Evolutionary conservation across 1,140 invertebrate genomes (phyloP), one percentile per base, ranked within the genome.

Genomic region (Maniola jurtina): DNA sequence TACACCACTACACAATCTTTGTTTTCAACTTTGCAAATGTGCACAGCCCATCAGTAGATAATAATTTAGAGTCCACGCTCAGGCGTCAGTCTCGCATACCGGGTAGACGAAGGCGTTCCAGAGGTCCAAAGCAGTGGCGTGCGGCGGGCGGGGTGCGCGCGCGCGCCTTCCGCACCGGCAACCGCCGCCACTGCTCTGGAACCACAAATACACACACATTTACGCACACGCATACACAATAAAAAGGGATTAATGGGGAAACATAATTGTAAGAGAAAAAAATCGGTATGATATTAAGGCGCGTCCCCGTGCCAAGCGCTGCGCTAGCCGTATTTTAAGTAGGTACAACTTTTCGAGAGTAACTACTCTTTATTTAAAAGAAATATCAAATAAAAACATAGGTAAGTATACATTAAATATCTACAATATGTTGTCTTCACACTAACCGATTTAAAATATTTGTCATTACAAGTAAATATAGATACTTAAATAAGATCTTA

Each of bases 101-200:
- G 89, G 90, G 78, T 91, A 89, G 76, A 91, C 89, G 90, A 91
- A 92, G 89, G 89, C 89, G 88, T 91, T 92, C 91, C 91, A 92
- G 77, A 89, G 86, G 82, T 92, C 90, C 91, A 92, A 92, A 92
- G 91, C 91, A 92, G 90, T 91, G 90, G 90, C 90, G 89, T 90
- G 89, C 88, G 90, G 89, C 71, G 84, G 88, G 84, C 88, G 89
- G 80, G 86, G 77, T 76, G 84, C 77, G 80, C 87, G 87, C 77
- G 81, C 76, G 80, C 89, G 89, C 84, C 89, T 86, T 76, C 85
- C 88, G 82, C 90, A 91, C 83, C 83, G 89, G 83, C 90, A 92
- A 80, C 88, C 86, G 89, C 89, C 88, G 88, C 90, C 90, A 92
- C 90, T 92, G 90, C 90, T 92, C 90, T 92, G 90, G 88, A 92